Percentiles rank a stretch among this genome's conserved stretches.
These are phyloP conservation scores for Cyaniris semiargus DNA, from an alignment of 2,888 invertebrate species.

Conservation along the genomic window DNA sequence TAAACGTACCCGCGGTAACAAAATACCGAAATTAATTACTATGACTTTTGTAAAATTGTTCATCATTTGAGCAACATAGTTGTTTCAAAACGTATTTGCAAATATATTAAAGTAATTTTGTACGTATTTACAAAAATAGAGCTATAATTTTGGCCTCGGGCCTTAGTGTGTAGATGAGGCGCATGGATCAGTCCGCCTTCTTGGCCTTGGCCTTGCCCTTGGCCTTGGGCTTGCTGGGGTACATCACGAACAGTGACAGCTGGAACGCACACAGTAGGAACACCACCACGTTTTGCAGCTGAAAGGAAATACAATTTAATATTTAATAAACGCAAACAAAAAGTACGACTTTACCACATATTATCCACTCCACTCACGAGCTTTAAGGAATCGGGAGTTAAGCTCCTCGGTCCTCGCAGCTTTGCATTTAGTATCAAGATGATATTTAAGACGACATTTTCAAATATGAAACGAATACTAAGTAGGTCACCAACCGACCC, in stretches of 20 bases:
- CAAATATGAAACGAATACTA: not conserved
- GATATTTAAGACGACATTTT: no score
- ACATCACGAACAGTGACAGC: constrained; percentile 84
- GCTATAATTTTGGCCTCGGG: not conserved
- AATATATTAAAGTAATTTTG: not conserved
- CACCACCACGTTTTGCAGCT: constrained; percentile 87
- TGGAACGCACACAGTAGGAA: constrained; percentile 82
- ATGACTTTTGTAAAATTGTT: not conserved
- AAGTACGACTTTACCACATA: no score
- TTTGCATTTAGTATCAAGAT: no score
- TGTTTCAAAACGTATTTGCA: not conserved
- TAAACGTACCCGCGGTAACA: not conserved
- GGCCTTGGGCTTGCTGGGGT: constrained; percentile 78
- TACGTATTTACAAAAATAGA: constrained; percentile 6
- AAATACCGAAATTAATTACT: not conserved
- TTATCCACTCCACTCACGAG: no score
- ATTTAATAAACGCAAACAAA: not conserved
- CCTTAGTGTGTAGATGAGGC: not conserved
- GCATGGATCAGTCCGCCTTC: constrained; percentile 56
- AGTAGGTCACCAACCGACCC: not conserved
- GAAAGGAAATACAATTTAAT: constrained; percentile 49
- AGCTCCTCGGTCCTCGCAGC: no score
- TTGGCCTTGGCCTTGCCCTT: constrained; percentile 63
- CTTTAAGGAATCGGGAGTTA: no score
- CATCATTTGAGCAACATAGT: not conserved